Conservation (phyloP, 1,140 invertebrate species). For the Sitobion miscanthi region DNA sequence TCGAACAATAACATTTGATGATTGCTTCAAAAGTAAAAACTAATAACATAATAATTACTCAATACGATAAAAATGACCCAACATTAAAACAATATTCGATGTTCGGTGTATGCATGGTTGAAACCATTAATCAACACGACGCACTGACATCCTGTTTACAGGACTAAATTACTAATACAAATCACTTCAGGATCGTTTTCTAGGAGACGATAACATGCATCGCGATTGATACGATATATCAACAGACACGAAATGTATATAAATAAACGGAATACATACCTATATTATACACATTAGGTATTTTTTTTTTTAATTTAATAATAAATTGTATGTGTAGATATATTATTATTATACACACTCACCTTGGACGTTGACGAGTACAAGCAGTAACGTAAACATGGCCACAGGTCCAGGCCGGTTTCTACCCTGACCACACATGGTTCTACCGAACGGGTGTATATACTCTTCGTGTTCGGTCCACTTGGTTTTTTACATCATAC, state of each 20-base stretch:
- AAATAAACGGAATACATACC: background rate
- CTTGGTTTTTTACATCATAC: constrained; percentile 34
- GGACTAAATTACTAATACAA: constrained; percentile 13
- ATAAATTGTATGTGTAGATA: background rate
- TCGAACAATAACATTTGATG: background rate
- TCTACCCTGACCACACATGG: constrained; percentile 30
- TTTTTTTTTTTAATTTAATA: constrained; percentile 8
- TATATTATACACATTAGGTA: background rate
- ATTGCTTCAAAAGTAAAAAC: background rate
- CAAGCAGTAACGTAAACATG: constrained; percentile 32
- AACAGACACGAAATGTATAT: background rate
- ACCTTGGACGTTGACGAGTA: constrained; percentile 20
- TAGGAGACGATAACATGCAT: background rate
- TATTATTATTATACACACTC: constrained; percentile 4
- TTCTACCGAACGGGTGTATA: constrained; percentile 3
- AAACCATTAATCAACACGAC: constrained; percentile 22
- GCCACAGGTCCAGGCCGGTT: background rate
- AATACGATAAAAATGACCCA: background rate
- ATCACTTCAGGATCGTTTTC: background rate
- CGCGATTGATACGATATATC: background rate
- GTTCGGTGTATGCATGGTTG: background rate
- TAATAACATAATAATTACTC: background rate
- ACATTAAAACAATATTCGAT: background rate
- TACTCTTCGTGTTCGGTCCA: constrained; percentile 10
- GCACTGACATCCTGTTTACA: constrained; percentile 30